phyloP scores from a whole-genome alignment of 2,888 invertebrate species.

The Flexamia atlantica region DNA sequence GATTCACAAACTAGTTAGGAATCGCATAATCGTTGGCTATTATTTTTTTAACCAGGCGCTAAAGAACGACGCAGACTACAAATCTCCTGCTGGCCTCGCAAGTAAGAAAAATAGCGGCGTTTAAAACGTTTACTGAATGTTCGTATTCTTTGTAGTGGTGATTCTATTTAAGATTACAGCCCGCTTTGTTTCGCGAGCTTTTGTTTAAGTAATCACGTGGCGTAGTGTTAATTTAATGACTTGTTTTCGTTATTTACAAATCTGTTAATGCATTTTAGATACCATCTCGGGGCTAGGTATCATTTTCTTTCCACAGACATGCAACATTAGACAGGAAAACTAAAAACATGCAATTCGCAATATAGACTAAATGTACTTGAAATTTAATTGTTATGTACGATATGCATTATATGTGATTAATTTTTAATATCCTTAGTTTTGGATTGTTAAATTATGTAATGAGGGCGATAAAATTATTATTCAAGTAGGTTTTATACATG shows the following conservation, averaged over 20 bases:
- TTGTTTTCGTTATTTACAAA: background rate
- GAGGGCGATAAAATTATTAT: no score
- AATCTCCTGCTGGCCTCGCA: background rate
- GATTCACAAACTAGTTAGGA: background rate
- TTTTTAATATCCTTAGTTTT: no score
- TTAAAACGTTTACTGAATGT: slow-evolving; percentile 9
- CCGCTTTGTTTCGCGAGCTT: background rate
- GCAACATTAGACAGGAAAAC: no score
- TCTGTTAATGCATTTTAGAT: background rate
- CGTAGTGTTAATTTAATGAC: slow-evolving; percentile 1
- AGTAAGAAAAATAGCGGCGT: slow-evolving; percentile 24
- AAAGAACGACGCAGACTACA: background rate
- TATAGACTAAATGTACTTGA: no score
- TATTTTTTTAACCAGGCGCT: background rate
- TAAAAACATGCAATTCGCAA: no score
- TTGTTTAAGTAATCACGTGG: background rate
- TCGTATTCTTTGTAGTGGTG: slow-evolving; percentile 10
- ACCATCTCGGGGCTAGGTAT: no score
- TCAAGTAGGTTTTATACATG: no score
- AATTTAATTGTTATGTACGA: no score
- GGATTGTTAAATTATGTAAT: no score
- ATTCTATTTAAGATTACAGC: slow-evolving; percentile 12
- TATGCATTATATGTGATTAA: no score
- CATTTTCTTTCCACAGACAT: no score
- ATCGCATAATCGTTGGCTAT: background rate